phyloP scores from a whole-genome alignment of 2,888 invertebrate species.

The Idaea aversata region DNA sequence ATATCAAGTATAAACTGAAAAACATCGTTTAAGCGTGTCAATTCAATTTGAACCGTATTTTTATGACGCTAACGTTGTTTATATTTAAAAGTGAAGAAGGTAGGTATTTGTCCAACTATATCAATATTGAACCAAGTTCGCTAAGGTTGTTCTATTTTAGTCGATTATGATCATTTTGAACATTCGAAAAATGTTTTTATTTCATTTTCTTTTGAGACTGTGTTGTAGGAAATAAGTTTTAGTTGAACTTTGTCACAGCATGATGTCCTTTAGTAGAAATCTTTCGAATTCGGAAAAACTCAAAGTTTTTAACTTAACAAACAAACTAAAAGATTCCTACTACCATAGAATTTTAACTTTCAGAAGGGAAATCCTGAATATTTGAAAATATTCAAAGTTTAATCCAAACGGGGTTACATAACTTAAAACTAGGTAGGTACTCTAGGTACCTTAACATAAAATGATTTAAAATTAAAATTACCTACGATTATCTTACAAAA shows the following conservation, averaged over 20 bases:
- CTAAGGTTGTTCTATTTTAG: conserved; percentile 42
- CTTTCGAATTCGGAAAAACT: too few species aligned
- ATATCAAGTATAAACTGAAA: conserved; percentile 11
- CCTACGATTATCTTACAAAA: too few species aligned
- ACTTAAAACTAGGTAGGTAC: too few species aligned
- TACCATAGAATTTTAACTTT: too few species aligned
- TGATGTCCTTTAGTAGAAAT: too few species aligned
- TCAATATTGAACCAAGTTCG: conserved; percentile 45
- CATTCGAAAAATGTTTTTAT: conserved; percentile 13
- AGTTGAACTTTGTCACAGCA: neutral
- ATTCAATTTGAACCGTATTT: conserved; percentile 8
- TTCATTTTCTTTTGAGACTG: neutral
- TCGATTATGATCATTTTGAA: conserved; percentile 33
- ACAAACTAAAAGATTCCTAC: too few species aligned
- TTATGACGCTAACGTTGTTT: conserved; percentile 6
- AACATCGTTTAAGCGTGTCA: conserved; percentile 10
- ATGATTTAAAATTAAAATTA: too few species aligned
- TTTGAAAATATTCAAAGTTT: too few species aligned
- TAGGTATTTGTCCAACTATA: conserved; percentile 35
- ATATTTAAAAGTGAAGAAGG: conserved; percentile 2
- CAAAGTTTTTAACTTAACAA: too few species aligned
- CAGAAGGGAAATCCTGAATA: too few species aligned
- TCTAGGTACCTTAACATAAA: too few species aligned
- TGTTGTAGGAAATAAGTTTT: neutral
- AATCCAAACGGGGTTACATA: too few species aligned